Evolutionary conservation across 2,888 invertebrate genomes (phyloP), one percentile per base, ranked within the genome.

Genomic region (Acanthococcus lagerstroemiae): DNA sequence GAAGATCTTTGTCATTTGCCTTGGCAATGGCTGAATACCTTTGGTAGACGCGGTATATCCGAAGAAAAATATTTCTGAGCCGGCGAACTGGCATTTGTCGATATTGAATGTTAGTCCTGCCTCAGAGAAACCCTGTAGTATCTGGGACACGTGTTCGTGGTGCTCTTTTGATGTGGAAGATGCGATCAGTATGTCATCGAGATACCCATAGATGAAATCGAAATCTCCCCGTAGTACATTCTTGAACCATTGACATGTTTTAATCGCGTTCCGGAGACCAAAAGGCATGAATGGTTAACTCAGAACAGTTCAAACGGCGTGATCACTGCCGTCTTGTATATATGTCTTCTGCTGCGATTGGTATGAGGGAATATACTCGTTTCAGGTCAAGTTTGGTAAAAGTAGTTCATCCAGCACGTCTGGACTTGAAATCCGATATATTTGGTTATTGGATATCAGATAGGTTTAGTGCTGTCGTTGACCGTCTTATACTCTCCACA

Each of bases 11-110:
- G 73, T 58, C 0, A 76, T 74, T 50, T 73, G 73, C 1, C 72
- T 69, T 3, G 71, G 69, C 17, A 74, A 67, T 1, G 76, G 76
- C 37, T 66, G 67, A 3, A 73, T 75, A 30, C 76, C 75, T 0
- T 60, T 1, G 0, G 12, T 4, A 4, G 69, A 67, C 0, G 17
- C 15, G 7, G 5, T 12, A 48, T 48, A 17, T 6, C 48, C 17
- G 15, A 48, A 17, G 17, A 48, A 48, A 6, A 17, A 15, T 5
- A 17, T 12, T 37, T 48, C 17, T 9, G 15, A 17, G 15, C 17
- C 12, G 12, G 12, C 7, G 17, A 15, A 48, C 17, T 48, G 12
- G 7, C 7, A 48, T 17, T 48, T 48, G 17, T 9, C 15, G 6
- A 7, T 17, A 17, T 48, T 48, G 7, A 48, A 6, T 7, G 19